Evolutionary conservation across 1,140 invertebrate species (phyloP).

Genomic region (Phymastichus coffea): DNA sequence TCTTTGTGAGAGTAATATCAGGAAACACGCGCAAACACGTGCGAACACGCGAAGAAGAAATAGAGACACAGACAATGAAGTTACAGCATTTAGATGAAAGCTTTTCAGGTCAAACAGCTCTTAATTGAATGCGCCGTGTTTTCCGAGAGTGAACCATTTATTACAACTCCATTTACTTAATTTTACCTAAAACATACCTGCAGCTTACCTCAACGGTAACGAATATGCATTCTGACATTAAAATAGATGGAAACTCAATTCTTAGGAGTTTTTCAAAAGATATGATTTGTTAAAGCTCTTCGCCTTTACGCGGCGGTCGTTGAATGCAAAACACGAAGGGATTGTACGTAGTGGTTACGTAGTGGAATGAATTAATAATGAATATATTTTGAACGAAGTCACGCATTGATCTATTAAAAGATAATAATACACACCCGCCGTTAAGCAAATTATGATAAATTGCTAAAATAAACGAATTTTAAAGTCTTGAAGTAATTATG

Average conservation of each 20-base stretch:
- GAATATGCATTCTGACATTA: too few species aligned
- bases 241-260: too few species aligned
- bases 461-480: not conserved
- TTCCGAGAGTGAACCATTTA: conserved; percentile 25
- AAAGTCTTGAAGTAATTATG: not conserved
- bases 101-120: conserved; percentile 19
- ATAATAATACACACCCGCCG: too few species aligned
- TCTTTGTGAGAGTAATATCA: not conserved
- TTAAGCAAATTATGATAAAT: too few species aligned
- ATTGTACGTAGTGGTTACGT: too few species aligned
- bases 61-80: not conserved
- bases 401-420: too few species aligned
- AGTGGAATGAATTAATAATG: too few species aligned
- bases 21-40: not conserved
- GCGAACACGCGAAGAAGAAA: not conserved
- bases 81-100: conserved; percentile 10
- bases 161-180: conserved; percentile 5
- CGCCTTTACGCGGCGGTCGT: too few species aligned
- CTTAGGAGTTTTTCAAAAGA: too few species aligned
- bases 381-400: too few species aligned
- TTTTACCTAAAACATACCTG: not conserved
- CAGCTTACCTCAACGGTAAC: conserved; percentile 8
- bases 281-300: too few species aligned
- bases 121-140: conserved; percentile 19
- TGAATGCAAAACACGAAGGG: too few species aligned